These are phyloP conservation scores for Azemiops feae DNA, from an alignment of 2,113 vertebrate species.

Conservation along the genomic window DNA sequence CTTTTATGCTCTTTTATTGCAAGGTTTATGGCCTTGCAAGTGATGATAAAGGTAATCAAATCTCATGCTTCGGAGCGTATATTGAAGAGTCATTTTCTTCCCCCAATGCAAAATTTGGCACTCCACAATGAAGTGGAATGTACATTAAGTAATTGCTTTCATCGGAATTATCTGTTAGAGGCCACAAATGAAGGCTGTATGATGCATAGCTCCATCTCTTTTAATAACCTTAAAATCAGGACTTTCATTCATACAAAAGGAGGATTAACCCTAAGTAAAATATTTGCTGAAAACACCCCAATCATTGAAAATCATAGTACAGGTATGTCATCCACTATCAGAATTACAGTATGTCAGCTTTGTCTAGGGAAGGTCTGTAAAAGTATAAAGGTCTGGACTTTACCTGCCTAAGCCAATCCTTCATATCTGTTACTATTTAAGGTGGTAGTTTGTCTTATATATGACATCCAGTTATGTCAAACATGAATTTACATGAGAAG, in stretches of 20 bases:
- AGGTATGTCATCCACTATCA: background rate
- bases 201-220: background rate
- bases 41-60: background rate
- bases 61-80: slow-evolving; percentile 6
- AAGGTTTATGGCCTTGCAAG: background rate
- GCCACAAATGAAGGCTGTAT: background rate
- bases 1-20: slow-evolving; percentile 28
- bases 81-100: slow-evolving; percentile 15
- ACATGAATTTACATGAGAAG: slow-evolving; percentile 25
- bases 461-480: background rate
- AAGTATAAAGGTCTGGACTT: background rate
- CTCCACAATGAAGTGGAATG: background rate
- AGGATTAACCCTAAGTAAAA: background rate
- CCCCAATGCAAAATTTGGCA: slow-evolving; percentile 10
- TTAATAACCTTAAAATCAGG: slow-evolving; percentile 22
- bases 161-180: background rate
- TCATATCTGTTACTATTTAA: slow-evolving; percentile 3
- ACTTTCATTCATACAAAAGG: slow-evolving; percentile 7
- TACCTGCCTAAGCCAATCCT: background rate
- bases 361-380: background rate
- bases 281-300: background rate
- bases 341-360: background rate
- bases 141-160: slow-evolving; percentile 5
- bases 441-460: slow-evolving; percentile 17
- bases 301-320: background rate